phyloP scores from a whole-genome alignment of 2,113 vertebrate species.

The Tricholaema leucomelas region DNA sequence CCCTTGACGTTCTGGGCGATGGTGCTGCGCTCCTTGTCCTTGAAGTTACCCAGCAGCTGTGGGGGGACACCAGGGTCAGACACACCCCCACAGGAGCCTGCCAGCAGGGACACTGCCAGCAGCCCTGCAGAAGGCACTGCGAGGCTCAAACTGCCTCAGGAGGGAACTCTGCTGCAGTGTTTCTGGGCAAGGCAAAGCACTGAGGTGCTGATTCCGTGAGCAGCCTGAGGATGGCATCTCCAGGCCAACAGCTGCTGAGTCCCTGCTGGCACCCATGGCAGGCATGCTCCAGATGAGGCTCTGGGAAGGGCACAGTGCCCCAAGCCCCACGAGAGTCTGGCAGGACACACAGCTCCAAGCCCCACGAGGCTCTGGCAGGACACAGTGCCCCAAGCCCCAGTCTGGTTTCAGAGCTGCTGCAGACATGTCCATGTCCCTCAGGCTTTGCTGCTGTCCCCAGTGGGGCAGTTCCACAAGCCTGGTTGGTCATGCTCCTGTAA shows the following conservation, averaged over 20 bases:
- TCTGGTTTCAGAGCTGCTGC: not conserved
- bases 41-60: slow-evolving; percentile 93
- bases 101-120: not conserved
- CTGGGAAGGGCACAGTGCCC: not conserved
- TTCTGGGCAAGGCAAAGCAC: not conserved
- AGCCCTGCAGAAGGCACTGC: not conserved
- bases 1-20: slow-evolving; percentile 88
- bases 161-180: not conserved
- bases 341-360: not conserved
- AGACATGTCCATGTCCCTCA: not conserved
- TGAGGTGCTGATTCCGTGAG: not conserved
- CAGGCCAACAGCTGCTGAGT: not conserved
- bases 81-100: not conserved
- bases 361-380: too few species aligned
- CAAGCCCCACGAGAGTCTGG: not conserved
- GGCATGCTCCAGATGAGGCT: not conserved
- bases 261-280: not conserved
- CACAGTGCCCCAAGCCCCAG: too few species aligned
- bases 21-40: slow-evolving; percentile 85
- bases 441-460: not conserved
- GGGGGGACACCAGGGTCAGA: not conserved
- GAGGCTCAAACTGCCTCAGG: not conserved
- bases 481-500: not conserved
- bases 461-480: not conserved
- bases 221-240: not conserved